Evolutionary conservation across 2,888 invertebrate genomes (phyloP), one percentile per base, ranked within the genome.

Genomic region (Plebejus melissa): DNA sequence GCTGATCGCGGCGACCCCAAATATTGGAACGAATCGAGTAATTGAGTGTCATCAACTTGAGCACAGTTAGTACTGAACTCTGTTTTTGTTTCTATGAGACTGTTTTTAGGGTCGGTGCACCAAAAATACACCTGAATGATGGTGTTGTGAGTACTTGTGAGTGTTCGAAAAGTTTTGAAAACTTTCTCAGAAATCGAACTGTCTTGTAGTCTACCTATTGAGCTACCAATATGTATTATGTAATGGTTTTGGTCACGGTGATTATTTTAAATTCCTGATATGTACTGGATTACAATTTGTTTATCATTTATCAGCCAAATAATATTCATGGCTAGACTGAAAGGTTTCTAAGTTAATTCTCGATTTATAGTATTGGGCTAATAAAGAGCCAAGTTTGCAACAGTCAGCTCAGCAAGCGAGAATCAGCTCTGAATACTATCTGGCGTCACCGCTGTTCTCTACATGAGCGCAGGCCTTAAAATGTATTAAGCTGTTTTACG

Each of bases 21-120:
- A 79, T 83, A 82, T 85, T 82, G 83, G 80, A 86, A 84, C 88
- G 79, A 86, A 89, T 88, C 86, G 83, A 83, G 83, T 85, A 84
- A 88, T 88, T 54, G 84, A 84, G 80, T 77, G 74, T 85, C 87
- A 87, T 86, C 82, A 82, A 80, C 79, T 77, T 78, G 75, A 60
- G 60, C 4, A 60, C 28, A 28, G 22, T 65, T 13, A 65, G 65
- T 28, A 28, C 60, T 28, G 54, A 54, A 13, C 13, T 3, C 50
- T 4, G 50, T 11, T 4, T 50, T 4, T 50, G 11, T 50, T 50
- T 50, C 50, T 50, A 50, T 13, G 50, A 50, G 4, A 13, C 13
- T 13, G 50, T 13, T 50, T 50, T 50, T 13, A 50, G 3, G 0
- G 0, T 16, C 13, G 4, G 13, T 50, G 13, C 50, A 3, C 3